A percentile compares a stretch with the other conserved stretches of the same genome.
phyloP scores from a whole-genome alignment of 2,797 vertebrate genomes.

The Anolis apletophallus region DNA sequence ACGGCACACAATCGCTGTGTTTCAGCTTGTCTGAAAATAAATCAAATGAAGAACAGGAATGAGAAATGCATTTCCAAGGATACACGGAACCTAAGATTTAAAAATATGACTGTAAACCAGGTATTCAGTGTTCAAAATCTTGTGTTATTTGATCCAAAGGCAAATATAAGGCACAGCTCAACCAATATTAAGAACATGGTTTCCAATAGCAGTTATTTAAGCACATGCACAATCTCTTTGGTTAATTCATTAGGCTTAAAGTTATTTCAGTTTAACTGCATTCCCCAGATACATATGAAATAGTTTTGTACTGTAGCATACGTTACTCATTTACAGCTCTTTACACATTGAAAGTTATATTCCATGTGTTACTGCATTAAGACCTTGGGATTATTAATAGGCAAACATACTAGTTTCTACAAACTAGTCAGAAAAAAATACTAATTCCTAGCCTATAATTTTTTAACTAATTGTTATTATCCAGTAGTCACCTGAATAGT shows the following conservation, averaged over 20 bases:
- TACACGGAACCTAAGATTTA: neutral
- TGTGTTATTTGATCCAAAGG: neutral
- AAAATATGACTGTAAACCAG: neutral
- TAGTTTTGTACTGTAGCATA: neutral
- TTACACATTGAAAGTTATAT: neutral
- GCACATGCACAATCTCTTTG: neutral
- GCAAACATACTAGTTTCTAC: neutral
- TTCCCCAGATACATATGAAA: neutral
- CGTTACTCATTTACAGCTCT: neutral
- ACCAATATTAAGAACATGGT: neutral
- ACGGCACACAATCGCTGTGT: neutral
- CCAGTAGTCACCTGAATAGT: no score
- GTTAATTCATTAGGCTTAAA: neutral
- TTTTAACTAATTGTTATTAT: no score
- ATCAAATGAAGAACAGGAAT: constrained; percentile 1
- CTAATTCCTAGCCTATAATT: neutral
- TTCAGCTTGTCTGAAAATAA: constrained; percentile 18
- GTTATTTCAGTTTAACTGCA: neutral
- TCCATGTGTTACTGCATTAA: neutral
- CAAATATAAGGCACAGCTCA: neutral
- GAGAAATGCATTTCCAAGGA: neutral
- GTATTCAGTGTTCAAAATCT: neutral
- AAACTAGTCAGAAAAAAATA: neutral
- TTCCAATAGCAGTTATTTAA: neutral
- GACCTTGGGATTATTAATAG: constrained; percentile 1